Evolutionary conservation across 2,888 invertebrate species (phyloP), one percentile per base, ranked within the genome.

Genomic region (Dicyrtomina minuta): DNA sequence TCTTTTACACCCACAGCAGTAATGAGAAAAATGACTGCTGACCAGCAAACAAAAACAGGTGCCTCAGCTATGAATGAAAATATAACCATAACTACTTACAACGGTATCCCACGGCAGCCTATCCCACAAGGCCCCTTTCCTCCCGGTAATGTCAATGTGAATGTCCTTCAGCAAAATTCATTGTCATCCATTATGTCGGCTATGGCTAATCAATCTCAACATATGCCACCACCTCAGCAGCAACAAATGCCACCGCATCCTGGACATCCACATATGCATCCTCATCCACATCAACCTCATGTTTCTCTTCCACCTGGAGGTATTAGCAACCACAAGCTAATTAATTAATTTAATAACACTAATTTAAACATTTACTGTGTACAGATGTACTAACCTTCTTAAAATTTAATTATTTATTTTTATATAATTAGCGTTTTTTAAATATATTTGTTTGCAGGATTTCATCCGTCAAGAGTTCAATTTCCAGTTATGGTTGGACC

Each of bases 1-100:
- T 70, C 77, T 10, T 95, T 96, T 83, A 96, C 94, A 0, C 96
- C 96, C 70, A 96, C 95, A 39, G 93, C 95, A 72, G 96, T 96
- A 72, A 85, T 96, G 80, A 88, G 94, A 73, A 95, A 95, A 84
- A 93, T 95, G 93, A 94, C 93, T 6, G 93, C 93, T 1, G 93
- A 93, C 79, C 92, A n/a, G n/a, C n/a, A n/a, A n/a, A 92, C 81
- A 91, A 88, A 88, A 33, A 66, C 71, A 43, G 72, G 72, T 68
- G 67, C 67, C 61, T 68, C 69, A 41, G 65, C 70, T 64, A 56
- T 67, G 33, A 70, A 66, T 39, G 60, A 70, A 15, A 49, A 65
- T 64, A 8, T 43, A n/a, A 49, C 27, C 1, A 26, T 15, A 13
- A 39, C n/a, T n/a, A n/a, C n/a, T n/a, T n/a, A n/a, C n/a, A n/a